Conservation (phyloP, 2,888 invertebrate species). For the Agrotis clavis region DNA sequence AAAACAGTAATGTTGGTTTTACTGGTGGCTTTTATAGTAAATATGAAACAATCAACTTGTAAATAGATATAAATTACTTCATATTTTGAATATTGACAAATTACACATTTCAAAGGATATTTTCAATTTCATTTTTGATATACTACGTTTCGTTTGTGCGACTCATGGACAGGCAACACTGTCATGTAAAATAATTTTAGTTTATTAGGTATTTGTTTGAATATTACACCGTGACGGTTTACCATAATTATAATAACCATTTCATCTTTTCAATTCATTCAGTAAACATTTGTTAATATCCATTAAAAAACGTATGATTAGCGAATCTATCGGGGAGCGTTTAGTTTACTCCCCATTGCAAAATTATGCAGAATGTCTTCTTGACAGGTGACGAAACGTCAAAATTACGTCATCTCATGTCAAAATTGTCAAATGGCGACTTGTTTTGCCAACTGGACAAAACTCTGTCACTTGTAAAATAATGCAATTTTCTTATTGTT, state of each 20-base stretch:
- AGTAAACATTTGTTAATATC: rapidly evolving
- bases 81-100: conserved; percentile 83
- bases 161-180: neutral
- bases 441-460: conserved; percentile 91
- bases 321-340: neutral
- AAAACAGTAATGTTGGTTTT: conserved; percentile 69
- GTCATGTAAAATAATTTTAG: neutral
- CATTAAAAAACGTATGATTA: no score
- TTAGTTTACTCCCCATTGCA: neutral
- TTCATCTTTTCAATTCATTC: neutral
- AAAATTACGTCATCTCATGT: conserved; percentile 58
- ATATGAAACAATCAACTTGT: conserved; percentile 86
- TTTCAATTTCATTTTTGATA: conserved; percentile 72
- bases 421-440: conserved; percentile 67
- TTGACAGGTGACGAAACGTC: conserved; percentile 40
- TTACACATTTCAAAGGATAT: conserved; percentile 76
- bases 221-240: neutral
- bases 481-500: conserved; percentile 88
- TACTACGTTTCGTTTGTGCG: conserved; percentile 55
- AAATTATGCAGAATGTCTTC: neutral
- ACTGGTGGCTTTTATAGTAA: conserved; percentile 72
- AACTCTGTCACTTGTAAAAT: conserved; percentile 85
- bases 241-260: rapidly evolving
- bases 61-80: conserved; percentile 86
- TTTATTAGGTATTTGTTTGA: neutral